Conservation (phyloP, 1,140 invertebrate genomes). For the Hesperophylax magnus region DNA sequence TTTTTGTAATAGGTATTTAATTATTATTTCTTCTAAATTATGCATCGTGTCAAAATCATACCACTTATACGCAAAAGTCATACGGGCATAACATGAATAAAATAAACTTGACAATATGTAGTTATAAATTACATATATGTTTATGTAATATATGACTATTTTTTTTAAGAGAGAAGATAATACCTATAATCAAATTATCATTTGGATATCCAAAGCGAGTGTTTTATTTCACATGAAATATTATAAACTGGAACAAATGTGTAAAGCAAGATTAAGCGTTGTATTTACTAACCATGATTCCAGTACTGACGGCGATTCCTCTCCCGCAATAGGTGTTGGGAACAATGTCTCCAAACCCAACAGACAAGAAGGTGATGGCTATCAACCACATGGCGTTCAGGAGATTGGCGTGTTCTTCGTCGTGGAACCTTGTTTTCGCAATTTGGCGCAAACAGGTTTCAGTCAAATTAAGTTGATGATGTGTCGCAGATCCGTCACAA, state of each 20-base stretch:
- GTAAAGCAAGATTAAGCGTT: background rate
- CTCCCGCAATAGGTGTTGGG: slow-evolving; percentile 99
- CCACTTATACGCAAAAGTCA: too few species aligned
- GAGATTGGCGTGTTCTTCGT: slow-evolving; percentile 97
- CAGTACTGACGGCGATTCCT: slow-evolving; percentile 97
- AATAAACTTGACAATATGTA: too few species aligned
- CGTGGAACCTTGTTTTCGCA: slow-evolving; percentile 84
- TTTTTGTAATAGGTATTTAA: too few species aligned
- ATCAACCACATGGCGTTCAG: slow-evolving; percentile 99
- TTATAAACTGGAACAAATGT: background rate
- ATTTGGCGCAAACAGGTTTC: background rate
- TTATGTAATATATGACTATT: too few species aligned
- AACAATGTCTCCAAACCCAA: slow-evolving; percentile 99
- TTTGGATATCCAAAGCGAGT: too few species aligned
- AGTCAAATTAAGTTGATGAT: background rate
- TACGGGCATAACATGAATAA: too few species aligned
- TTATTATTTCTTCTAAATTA: too few species aligned
- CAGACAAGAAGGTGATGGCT: slow-evolving; percentile 97
- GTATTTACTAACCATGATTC: slow-evolving; percentile 94
- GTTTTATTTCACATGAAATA: too few species aligned
- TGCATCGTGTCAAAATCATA: too few species aligned
- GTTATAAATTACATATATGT: too few species aligned
- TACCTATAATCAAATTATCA: too few species aligned
- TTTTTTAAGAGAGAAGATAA: too few species aligned
- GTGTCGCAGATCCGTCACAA: background rate